A percentile compares a stretch with the other conserved stretches of the same genome.
phyloP scores from a whole-genome alignment of 2,797 vertebrate species.

The Momotus momota region DNA sequence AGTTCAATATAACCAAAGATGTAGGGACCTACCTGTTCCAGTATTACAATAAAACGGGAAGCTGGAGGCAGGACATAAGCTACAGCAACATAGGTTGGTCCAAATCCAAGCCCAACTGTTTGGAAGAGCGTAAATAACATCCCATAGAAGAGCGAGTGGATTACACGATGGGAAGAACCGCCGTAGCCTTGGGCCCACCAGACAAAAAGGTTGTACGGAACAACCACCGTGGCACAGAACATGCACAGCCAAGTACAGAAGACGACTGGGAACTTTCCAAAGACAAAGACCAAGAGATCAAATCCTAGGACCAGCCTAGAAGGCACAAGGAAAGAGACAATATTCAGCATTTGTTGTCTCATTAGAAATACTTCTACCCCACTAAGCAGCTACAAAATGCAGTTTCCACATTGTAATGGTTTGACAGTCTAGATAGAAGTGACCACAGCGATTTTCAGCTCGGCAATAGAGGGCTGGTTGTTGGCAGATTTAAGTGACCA shows the following conservation, averaged over 20 bases:
- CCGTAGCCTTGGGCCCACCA: slow-evolving; percentile 86
- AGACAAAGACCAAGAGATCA: slow-evolving; percentile 90
- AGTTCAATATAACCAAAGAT: background rate
- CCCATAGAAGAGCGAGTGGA: slow-evolving; percentile 81
- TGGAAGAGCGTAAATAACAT: slow-evolving; percentile 87
- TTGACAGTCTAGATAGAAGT: background rate
- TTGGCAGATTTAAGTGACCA: background rate
- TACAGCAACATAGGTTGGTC: slow-evolving; percentile 86
- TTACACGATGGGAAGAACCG: slow-evolving; percentile 69
- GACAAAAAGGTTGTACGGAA: slow-evolving; percentile 88
- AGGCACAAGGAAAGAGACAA: slow-evolving; percentile 2
- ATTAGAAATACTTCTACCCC: background rate
- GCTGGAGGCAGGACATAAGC: slow-evolving; percentile 88
- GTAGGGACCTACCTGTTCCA: slow-evolving; percentile 88
- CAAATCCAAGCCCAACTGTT: slow-evolving; percentile 84
- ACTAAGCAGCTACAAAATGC: background rate
- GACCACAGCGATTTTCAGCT: background rate
- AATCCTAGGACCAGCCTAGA: slow-evolving; percentile 93
- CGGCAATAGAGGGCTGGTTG: background rate
- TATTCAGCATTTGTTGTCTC: background rate
- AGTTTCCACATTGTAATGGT: background rate
- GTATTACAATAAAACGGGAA: slow-evolving; percentile 89
- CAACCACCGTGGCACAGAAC: slow-evolving; percentile 85
- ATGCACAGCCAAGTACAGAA: slow-evolving; percentile 91
- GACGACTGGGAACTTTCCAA: slow-evolving; percentile 90